These are phyloP conservation scores for Copidosoma aretas DNA, from an alignment of 2,888 invertebrate genomes.

Conservation along the genomic window DNA sequence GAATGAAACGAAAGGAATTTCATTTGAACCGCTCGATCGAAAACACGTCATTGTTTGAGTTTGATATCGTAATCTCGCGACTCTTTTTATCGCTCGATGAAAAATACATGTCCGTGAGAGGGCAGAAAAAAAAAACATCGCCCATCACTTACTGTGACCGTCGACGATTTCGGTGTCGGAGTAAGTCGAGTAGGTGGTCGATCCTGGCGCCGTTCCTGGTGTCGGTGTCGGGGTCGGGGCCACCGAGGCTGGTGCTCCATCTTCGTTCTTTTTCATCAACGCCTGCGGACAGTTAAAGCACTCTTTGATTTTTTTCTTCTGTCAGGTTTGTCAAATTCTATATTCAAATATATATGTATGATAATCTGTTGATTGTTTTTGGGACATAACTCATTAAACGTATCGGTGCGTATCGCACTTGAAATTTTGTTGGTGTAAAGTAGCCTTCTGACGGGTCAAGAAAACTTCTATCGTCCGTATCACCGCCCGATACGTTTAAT, in stretches of 20 bases:
- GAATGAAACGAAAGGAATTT: too few relatives aligned
- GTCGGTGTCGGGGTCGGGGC: conserved; percentile 39
- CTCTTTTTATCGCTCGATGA: not conserved
- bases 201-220: conserved; percentile 38
- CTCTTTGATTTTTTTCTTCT: too few relatives aligned
- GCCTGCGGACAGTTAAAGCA: conserved; percentile 45
- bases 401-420: too few relatives aligned
- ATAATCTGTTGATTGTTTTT: too few relatives aligned
- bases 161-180: conserved; percentile 56
- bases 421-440: too few relatives aligned
- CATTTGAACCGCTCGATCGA: too few relatives aligned
- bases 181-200: conserved; percentile 29
- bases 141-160: conserved; percentile 50
- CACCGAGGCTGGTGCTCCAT: conserved; percentile 46
- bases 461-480: too few relatives aligned
- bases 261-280: conserved; percentile 58
- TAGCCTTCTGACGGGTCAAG: too few relatives aligned
- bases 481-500: too few relatives aligned
- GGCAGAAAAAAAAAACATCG: not conserved
- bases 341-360: too few relatives aligned
- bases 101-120: not conserved
- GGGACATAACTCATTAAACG: too few relatives aligned
- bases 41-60: not conserved
- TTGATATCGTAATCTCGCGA: not conserved
- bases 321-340: too few relatives aligned